A percentile compares a stretch with the other conserved stretches of the same genome.
phyloP scores from a whole-genome alignment of 37 sponge, comb jelly and placozoan species.

The Spongilla lacustris region DNA sequence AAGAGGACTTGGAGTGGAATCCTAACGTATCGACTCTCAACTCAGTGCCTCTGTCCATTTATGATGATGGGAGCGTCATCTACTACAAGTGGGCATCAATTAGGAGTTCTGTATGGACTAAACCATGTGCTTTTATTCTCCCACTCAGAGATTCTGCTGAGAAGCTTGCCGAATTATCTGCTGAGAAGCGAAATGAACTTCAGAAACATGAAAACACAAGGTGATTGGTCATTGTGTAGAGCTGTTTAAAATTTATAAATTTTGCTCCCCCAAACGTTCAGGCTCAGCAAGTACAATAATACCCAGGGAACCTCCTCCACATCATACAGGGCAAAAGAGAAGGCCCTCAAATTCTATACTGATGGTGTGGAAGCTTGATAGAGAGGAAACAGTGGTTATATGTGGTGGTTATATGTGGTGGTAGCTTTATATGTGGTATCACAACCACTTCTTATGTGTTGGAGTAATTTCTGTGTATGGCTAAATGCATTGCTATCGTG shows the following conservation, averaged over 20 bases:
- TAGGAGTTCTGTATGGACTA: background rate
- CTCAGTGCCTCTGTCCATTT: conserved; percentile 71
- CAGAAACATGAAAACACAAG: conserved; percentile 77
- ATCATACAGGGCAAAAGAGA: conserved; percentile 52
- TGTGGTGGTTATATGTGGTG: background rate
- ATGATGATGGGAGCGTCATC: conserved; percentile 84
- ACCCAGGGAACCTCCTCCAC: background rate
- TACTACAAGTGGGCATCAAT: conserved; percentile 77
- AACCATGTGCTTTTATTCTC: background rate
- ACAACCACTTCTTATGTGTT: background rate
- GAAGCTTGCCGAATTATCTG: conserved; percentile 46
- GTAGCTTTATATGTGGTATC: background rate
- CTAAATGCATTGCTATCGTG: background rate
- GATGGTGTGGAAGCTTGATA: conserved; percentile 52
- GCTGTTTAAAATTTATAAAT: background rate
- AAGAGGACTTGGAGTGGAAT: conserved; percentile 89
- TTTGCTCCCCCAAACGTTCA: background rate
- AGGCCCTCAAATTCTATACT: conserved; percentile 81
- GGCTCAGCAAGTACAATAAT: conserved; percentile 48
- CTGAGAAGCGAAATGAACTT: conserved; percentile 66
- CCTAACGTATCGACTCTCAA: conserved; percentile 54
- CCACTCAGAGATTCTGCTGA: conserved; percentile 71
- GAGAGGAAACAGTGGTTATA: background rate
- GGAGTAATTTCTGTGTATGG: conserved; percentile 3
- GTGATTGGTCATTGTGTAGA: conserved; percentile 7